Conservation (phyloP, 2,888 invertebrate genomes). For the Mesochorus sp. region DNA sequence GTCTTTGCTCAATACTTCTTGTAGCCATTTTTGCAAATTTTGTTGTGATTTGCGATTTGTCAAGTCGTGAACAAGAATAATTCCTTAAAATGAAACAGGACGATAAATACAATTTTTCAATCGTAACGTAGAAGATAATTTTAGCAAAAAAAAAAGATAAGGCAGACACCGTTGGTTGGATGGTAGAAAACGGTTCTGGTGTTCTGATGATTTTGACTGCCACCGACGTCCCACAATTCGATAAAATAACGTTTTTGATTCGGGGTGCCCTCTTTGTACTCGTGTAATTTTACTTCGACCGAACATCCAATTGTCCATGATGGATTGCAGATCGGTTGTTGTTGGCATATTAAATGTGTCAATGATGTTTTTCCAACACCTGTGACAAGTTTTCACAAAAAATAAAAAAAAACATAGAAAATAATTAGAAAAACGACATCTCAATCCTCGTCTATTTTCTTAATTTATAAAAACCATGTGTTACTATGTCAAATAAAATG, state of each 20-base stretch:
- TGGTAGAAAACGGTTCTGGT: slow-evolving; percentile 97
- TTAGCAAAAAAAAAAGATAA: neutral
- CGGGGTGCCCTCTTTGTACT: slow-evolving; percentile 96
- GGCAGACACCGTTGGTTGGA: slow-evolving; percentile 90
- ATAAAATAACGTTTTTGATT: slow-evolving; percentile 95
- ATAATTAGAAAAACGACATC: too few species aligned
- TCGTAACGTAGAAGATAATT: neutral
- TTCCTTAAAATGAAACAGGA: slow-evolving; percentile 83
- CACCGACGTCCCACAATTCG: slow-evolving; percentile 99
- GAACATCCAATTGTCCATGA: slow-evolving; percentile 98
- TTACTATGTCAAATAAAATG: too few species aligned
- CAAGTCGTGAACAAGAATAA: slow-evolving; percentile 97
- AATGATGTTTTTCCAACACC: slow-evolving; percentile 99
- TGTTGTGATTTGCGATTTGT: slow-evolving; percentile 98
- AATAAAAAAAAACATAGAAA: slow-evolving; percentile 19
- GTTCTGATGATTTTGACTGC: slow-evolving; percentile 95
- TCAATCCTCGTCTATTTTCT: too few species aligned
- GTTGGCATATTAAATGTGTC: slow-evolving; percentile 94
- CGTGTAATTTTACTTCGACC: slow-evolving; percentile 97
- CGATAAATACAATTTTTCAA: slow-evolving; percentile 65
- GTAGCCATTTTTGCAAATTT: slow-evolving; percentile 96
- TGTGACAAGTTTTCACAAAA: slow-evolving; percentile 77
- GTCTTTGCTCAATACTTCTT: slow-evolving; percentile 93
- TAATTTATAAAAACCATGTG: too few species aligned
- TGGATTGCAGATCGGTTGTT: slow-evolving; percentile 92